A percentile compares a stretch with the other conserved stretches of the same genome.
Evolutionary conservation across 2,113 vertebrate species (phyloP).

Genomic region (Acrocephalus arundinaceus): DNA sequence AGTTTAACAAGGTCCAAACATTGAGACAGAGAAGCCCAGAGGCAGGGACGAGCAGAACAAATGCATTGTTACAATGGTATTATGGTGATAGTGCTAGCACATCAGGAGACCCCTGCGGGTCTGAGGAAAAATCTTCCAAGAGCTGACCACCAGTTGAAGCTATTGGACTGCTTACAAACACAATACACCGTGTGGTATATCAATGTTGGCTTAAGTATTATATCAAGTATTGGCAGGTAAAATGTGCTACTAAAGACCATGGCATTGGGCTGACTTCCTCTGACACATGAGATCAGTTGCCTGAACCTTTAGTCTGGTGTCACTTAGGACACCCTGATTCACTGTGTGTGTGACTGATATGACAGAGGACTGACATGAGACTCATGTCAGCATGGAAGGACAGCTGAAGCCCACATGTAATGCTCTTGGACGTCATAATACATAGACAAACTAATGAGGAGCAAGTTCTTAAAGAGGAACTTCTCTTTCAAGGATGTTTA

Average conservation of each 20-base stretch:
- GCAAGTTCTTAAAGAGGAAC: background rate
- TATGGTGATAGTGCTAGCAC: background rate
- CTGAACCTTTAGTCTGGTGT: background rate
- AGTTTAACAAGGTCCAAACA: background rate
- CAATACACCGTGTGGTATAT: background rate
- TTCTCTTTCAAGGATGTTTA: background rate
- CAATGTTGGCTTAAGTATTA: background rate
- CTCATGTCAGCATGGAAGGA: fast-evolving
- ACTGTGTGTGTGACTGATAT: background rate
- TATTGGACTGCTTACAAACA: background rate
- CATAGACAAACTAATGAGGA: background rate
- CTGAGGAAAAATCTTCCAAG: background rate
- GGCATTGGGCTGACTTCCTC: background rate
- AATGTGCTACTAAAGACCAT: background rate
- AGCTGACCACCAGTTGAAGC: background rate
- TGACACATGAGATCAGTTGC: background rate
- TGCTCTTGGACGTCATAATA: background rate
- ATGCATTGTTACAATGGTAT: background rate
- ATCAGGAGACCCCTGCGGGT: background rate
- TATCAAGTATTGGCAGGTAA: background rate
- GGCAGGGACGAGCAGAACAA: background rate
- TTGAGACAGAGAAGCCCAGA: background rate
- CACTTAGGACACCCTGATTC: background rate
- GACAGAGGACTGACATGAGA: fast-evolving
- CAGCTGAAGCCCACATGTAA: background rate